Conservation (phyloP, 2,888 invertebrate genomes). For the Limnephilus auricula region DNA sequence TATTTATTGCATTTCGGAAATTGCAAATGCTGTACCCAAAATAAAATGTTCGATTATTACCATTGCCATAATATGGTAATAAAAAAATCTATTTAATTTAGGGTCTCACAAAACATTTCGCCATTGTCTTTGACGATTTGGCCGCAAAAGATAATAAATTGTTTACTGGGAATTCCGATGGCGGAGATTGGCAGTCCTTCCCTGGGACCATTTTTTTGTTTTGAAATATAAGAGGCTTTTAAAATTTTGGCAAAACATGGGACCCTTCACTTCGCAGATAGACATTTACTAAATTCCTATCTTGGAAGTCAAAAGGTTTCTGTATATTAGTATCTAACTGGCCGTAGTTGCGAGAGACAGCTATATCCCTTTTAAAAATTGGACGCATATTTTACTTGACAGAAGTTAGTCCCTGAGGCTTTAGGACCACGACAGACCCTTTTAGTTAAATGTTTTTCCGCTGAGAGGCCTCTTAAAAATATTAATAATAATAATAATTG, state of each 20-base stretch:
- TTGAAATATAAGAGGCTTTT: not conserved
- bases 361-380: not conserved
- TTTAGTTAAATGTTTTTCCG: not conserved
- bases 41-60: too few relatives aligned
- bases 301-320: not conserved
- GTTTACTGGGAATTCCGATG: not conserved
- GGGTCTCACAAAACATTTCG: not conserved
- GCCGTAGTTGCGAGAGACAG: too few relatives aligned
- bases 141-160: not conserved
- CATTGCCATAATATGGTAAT: not conserved
- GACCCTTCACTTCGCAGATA: not conserved
- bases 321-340: not conserved
- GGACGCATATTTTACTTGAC: not conserved
- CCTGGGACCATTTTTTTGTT: not conserved
- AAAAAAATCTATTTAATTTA: not conserved
- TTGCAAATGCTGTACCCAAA: too few relatives aligned
- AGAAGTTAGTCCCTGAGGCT: not conserved
- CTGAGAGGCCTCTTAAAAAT: not conserved
- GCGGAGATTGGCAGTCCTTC: not conserved
- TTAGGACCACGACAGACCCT: not conserved
- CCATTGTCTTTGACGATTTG: not conserved
- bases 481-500: too few relatives aligned
- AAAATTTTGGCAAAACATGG: not conserved
- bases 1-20: too few relatives aligned
- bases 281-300: not conserved